phyloP scores from a whole-genome alignment of 37 sponge, comb jelly and placozoan genomes.

The Mnemiopsis leidyi region DNA sequence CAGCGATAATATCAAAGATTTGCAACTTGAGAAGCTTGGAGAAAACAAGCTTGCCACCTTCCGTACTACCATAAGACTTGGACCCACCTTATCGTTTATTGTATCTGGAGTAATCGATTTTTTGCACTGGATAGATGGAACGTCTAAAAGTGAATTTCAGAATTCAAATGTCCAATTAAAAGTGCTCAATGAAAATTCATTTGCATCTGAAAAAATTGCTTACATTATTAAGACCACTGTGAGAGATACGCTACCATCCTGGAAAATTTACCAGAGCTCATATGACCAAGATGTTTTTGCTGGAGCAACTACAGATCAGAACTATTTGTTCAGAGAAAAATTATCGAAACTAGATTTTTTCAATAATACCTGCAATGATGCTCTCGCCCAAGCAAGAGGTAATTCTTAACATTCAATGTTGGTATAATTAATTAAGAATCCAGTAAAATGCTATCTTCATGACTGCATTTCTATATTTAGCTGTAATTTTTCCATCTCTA shows the following conservation, averaged over 20 bases:
- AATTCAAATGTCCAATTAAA: neutral
- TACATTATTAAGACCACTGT: neutral
- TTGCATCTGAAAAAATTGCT: conserved; percentile 19
- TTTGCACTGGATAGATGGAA: neutral
- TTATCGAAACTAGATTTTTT: neutral
- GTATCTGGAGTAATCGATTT: neutral
- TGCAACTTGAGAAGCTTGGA: neutral
- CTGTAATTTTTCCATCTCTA: no score
- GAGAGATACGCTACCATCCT: neutral
- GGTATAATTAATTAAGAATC: neutral
- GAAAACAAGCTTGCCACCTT: neutral
- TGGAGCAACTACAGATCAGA: neutral
- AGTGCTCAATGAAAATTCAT: neutral
- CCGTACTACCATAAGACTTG: neutral
- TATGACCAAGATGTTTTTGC: neutral
- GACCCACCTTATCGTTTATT: neutral
- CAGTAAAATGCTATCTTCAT: neutral
- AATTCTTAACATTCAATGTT: neutral
- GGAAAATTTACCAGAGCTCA: neutral
- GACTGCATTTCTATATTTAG: no score
- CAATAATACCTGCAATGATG: neutral
- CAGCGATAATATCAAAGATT: neutral
- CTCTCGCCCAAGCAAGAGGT: neutral
- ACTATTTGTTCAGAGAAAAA: neutral
- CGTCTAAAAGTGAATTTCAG: neutral